Conservation (phyloP, 2,113 vertebrate genomes). For the Cheilinus undulatus region DNA sequence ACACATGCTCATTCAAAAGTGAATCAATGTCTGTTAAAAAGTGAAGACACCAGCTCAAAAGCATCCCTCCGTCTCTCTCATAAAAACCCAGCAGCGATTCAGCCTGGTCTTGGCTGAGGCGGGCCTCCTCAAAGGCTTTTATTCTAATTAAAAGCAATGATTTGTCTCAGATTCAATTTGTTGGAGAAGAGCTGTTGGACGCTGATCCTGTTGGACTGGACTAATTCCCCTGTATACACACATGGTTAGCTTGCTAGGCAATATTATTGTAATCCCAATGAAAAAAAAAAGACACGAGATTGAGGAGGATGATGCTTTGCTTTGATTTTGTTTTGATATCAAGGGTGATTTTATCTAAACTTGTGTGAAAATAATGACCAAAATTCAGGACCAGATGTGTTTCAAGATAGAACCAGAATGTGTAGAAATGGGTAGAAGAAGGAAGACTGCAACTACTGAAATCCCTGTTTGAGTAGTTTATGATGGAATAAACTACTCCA, state of each 20-base stretch:
- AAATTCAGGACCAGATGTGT: neutral
- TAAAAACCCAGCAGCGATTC: constrained; percentile 70
- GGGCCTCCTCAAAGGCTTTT: constrained; percentile 84
- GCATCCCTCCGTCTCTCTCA: constrained; percentile 50
- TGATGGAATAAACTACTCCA: no score
- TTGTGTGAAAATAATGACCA: neutral
- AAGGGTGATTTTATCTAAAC: neutral
- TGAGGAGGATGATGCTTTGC: neutral
- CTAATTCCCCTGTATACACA: constrained; percentile 67
- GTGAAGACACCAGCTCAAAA: constrained; percentile 61
- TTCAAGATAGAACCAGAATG: neutral
- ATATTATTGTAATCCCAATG: constrained; percentile 49
- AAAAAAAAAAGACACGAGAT: constrained; percentile 6
- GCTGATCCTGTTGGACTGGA: constrained; percentile 79
- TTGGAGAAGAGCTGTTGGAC: constrained; percentile 78
- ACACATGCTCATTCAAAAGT: constrained; percentile 58
- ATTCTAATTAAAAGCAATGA: constrained; percentile 92
- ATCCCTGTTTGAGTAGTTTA: no score
- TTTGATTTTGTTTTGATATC: neutral
- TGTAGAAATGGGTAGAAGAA: no score
- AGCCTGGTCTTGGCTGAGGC: constrained; percentile 56
- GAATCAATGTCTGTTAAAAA: constrained; percentile 65
- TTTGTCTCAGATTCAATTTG: constrained; percentile 85
- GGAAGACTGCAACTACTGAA: no score
- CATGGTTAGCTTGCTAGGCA: constrained; percentile 48